Conservation (phyloP, 2,888 invertebrate genomes). For the Mythimna pallens region DNA sequence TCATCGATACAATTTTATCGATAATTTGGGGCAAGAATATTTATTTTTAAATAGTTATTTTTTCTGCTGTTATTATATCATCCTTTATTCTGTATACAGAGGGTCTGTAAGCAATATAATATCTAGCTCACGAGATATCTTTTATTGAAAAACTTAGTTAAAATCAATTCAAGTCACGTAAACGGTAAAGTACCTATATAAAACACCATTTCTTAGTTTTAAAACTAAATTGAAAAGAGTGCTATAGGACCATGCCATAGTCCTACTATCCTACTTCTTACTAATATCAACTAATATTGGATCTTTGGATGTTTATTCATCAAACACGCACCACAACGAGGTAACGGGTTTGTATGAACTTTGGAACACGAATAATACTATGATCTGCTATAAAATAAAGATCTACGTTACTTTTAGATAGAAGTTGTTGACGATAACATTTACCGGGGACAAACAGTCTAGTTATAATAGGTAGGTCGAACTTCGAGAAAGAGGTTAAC, state of each 20-base stretch:
- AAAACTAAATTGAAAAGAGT: background rate
- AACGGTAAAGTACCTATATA: background rate
- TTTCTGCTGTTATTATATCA: conserved; percentile 8
- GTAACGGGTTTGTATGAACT: too few species aligned
- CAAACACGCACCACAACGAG: background rate
- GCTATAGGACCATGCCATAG: background rate
- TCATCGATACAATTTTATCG: conserved; percentile 36
- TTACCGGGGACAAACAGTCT: too few species aligned
- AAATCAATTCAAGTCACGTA: conserved; percentile 18
- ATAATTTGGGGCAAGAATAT: conserved; percentile 11
- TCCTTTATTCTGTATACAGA: background rate
- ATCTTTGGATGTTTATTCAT: background rate
- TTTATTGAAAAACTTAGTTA: background rate
- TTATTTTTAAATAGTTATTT: background rate
- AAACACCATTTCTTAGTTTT: conserved; percentile 1
- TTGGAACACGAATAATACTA: too few species aligned
- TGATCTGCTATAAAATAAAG: too few species aligned
- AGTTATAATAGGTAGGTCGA: too few species aligned
- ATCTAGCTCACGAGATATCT: background rate
- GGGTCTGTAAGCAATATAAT: background rate
- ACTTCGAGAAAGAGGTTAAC: too few species aligned
- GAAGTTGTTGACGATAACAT: too few species aligned
- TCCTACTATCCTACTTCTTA: background rate
- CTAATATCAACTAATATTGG: background rate
- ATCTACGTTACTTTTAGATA: too few species aligned